Evolutionary conservation across 1,140 invertebrate species (phyloP).

Genomic region (Ceratosolen solmsi): DNA sequence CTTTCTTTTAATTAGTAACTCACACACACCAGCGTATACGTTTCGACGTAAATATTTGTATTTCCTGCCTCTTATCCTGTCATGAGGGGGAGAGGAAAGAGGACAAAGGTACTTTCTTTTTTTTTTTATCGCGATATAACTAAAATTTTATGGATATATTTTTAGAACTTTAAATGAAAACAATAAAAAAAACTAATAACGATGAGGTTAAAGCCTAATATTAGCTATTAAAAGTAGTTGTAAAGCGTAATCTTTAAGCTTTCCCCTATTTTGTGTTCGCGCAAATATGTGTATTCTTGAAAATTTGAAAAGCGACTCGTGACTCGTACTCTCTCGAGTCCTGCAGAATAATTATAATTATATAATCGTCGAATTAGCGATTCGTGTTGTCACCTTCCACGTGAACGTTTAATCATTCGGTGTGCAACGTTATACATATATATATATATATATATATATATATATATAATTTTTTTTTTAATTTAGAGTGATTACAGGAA

Average conservation of each 20-base stretch:
- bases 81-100: not conserved
- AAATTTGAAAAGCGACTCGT: not conserved
- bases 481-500: not conserved
- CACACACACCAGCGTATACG: not conserved
- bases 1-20: not conserved
- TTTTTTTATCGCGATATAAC: constrained; percentile 24
- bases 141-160: constrained; percentile 26
- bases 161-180: constrained; percentile 31
- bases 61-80: not conserved
- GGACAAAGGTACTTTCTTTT: not conserved
- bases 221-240: constrained; percentile 37
- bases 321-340: constrained; percentile 8
- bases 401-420: constrained; percentile 2
- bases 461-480: constrained; percentile 1
- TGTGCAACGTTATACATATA: constrained; percentile 26
- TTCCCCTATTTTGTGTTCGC: constrained; percentile 18
- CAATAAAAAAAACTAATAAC: constrained; percentile 31
- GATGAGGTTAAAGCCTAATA: constrained; percentile 36
- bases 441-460: no score
- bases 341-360: constrained; percentile 32
- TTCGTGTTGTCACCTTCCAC: constrained; percentile 35
- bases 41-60: not conserved
- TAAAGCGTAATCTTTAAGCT: constrained; percentile 26
- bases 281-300: constrained; percentile 25
- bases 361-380: constrained; percentile 35